Conservation (phyloP, 2,797 vertebrate species). For the Scolopax rusticola region DNA sequence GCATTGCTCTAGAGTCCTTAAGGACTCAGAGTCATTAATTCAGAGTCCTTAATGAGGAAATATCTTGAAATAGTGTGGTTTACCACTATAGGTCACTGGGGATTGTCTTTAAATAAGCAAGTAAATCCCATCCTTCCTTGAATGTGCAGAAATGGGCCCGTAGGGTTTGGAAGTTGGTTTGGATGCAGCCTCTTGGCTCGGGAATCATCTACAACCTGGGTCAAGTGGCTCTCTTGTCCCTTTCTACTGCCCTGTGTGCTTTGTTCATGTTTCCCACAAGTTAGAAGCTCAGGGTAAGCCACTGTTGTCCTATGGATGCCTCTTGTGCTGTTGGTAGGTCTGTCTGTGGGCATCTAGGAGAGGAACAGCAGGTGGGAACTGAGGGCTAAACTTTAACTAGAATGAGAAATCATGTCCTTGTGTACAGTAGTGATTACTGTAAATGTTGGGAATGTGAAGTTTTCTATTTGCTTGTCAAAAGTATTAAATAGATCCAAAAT, state of each 20-base stretch:
- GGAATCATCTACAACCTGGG: background rate
- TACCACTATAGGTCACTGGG: background rate
- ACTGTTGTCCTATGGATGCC: background rate
- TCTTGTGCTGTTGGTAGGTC: background rate
- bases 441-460: rapidly evolving
- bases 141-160: background rate
- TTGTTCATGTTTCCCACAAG: background rate
- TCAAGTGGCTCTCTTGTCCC: background rate
- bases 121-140: background rate
- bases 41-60: background rate
- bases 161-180: background rate
- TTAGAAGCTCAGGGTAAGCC: background rate
- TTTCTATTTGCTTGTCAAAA: background rate
- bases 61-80: background rate
- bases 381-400: background rate
- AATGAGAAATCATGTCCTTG: background rate
- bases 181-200: background rate
- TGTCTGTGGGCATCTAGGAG: background rate
- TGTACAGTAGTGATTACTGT: background rate
- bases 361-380: background rate
- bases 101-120: background rate
- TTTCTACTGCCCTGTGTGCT: background rate
- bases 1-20: background rate
- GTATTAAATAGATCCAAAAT: background rate
- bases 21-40: background rate